Evolutionary conservation across 2,797 vertebrate genomes (phyloP).

Genomic region (Tragelaphus eurycerus): DNA sequence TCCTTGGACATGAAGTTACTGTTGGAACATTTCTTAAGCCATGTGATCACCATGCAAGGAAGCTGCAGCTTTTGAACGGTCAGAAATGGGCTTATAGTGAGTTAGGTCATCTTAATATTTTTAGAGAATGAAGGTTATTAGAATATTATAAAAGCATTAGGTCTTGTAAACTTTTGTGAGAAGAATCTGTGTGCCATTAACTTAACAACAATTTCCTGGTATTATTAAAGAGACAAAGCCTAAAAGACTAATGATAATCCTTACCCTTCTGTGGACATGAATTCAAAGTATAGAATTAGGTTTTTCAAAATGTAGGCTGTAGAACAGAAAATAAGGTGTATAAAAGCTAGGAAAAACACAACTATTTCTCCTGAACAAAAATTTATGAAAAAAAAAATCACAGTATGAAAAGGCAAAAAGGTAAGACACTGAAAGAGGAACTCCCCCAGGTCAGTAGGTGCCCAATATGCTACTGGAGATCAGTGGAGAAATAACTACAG

Average conservation of each 20-base stretch:
- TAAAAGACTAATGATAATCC: neutral
- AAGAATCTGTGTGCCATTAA: neutral
- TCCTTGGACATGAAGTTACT: slow-evolving; percentile 11
- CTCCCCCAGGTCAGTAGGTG: neutral
- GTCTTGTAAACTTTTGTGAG: neutral
- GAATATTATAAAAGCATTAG: neutral
- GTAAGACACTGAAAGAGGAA: neutral
- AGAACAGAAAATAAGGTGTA: neutral
- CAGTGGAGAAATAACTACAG: neutral
- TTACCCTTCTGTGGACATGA: neutral
- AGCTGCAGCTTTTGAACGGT: neutral
- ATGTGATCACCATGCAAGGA: neutral
- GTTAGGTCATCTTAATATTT: neutral
- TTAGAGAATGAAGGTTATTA: neutral
- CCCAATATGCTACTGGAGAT: neutral
- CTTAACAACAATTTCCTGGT: neutral
- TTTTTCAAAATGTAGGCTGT: neutral
- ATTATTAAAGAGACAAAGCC: neutral
- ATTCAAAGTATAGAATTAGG: neutral
- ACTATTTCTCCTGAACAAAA: neutral
- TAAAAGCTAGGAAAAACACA: neutral
- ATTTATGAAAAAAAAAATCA: neutral
- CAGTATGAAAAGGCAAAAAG: neutral
- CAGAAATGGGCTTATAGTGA: neutral
- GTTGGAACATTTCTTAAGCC: neutral